Evolutionary conservation across 2,888 invertebrate genomes (phyloP), one percentile per base, ranked within the genome.

Genomic region (Eupithecia abbreviata): DNA sequence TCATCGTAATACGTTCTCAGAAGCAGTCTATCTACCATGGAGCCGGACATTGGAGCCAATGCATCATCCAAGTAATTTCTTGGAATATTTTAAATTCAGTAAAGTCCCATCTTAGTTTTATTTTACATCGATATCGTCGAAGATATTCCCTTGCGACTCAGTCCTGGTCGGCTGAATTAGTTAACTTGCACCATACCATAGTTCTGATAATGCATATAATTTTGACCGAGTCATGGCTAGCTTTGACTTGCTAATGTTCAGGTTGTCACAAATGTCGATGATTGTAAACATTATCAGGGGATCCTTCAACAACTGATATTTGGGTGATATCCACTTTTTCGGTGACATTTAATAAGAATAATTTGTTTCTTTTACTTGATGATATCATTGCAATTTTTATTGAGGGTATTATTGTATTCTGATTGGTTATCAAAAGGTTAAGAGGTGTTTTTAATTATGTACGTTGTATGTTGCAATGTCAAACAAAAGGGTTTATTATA

Each of bases 1-100:
- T 68, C 67, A 45, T 15, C n/a, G 67, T 68, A 45, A 45, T 68
- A n/a, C 10, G 18, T 68, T 68, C 67, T 68, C n/a, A 43, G 67
- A 68, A 68, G 9, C n/a, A 68, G 45, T 67, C 15, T 55, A 67
- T 67, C 67, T 43, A 43, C 7, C 42, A 18, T 62, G 30, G 30
- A 30, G 42, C 42, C 67, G 67, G 67, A 45, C 67, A 68, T 45
- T n/a, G 67, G 45, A 68, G 43, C 42, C 67, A 68, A 68, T 45
- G 67, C 18, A 68, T 68, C 67, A 68, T 68, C 45, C 5, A 4
- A 43, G 43, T 2, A 6, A 6, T 62, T 68, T 68, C 67, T 42
- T 42, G 43, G 67, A 68, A 68, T 45, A 43, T 43, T 43, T 68
- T 10, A 45, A 68, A 15, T 18, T 42, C 43, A 45, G 43, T 67